Evolutionary conservation across 1,140 invertebrate species (phyloP), one percentile per base, ranked within the genome.

Genomic region (Drosophila auraria): DNA sequence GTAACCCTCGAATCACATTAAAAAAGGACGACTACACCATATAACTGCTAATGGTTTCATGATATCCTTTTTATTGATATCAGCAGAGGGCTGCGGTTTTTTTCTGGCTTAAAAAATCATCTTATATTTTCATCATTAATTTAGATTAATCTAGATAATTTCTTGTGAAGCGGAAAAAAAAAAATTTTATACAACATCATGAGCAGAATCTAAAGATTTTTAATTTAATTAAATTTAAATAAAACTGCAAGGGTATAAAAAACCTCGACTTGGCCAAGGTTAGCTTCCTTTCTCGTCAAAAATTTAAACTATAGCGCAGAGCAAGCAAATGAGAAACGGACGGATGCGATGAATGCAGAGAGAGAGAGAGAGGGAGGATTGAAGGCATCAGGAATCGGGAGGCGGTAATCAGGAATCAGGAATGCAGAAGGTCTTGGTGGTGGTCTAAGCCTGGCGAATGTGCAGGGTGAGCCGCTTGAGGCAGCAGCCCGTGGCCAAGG

Each of bases 241-340:
- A 25, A 1, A n/a, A 23, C 17, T 57, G 54, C 54, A 57, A 57
- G 54, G 54, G 54, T 40, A 57, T 57, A 57, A 40, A 12, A 57
- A 40, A 40, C 36, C 20, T 57, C 54, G 54, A 20, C 54, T 15
- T n/a, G 54, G 36, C 54, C 17, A 57, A 40, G n/a, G 8, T 57
- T 23, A 7, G 25, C 36, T 40, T 40, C 5, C 20, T 57, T 40
- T 25, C 36, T 57, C 20, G 14, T 40, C 14, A 40, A 40, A 40
- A 57, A 17, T 27, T 64, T 25, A 27, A 27, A 25, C 20, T 66
- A 17, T 58, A 53, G 66, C 69, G 86, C 84, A 84, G 81, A 84
- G 84, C 84, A 87, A 87, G 78, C 81, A 87, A 87, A 87, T 81
- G 86, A 84, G 86, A 87, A 83, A 83, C 76, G 65, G 54, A 62